Evolutionary conservation across 2,113 vertebrate genomes (phyloP).

Genomic region (Meriones unguiculatus): DNA sequence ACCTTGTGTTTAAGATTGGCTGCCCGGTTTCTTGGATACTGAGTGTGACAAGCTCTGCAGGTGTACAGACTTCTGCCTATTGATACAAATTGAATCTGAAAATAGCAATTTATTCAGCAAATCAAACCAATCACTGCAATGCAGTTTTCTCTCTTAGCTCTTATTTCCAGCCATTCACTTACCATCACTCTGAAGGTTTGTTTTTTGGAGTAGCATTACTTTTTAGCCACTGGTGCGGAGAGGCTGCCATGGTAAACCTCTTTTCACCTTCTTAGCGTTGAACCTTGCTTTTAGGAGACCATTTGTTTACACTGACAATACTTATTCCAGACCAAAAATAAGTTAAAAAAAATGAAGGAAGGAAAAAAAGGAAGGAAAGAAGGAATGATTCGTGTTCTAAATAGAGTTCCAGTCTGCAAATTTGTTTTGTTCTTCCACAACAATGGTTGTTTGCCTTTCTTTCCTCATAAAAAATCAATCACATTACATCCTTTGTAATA

Average conservation of each 20-base stretch:
- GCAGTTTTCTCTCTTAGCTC: slow-evolving; percentile 85
- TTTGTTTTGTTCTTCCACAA: slow-evolving; percentile 12
- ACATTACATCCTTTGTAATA: slow-evolving; percentile 55
- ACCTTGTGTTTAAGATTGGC: slow-evolving; percentile 82
- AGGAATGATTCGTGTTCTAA: slow-evolving; percentile 59
- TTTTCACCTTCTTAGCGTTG: slow-evolving; percentile 55
- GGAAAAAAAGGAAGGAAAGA: slow-evolving; percentile 33
- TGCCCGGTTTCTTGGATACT: slow-evolving; percentile 76
- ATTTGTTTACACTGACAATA: slow-evolving; percentile 60
- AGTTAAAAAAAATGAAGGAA: slow-evolving; percentile 51
- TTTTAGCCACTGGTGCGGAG: neutral
- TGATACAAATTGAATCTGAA: slow-evolving; percentile 92
- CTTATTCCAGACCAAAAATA: slow-evolving; percentile 40
- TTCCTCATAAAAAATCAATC: slow-evolving; percentile 65
- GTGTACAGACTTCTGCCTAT: slow-evolving; percentile 86
- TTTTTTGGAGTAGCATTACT: slow-evolving; percentile 79
- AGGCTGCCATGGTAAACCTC: slow-evolving; percentile 38
- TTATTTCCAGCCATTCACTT: slow-evolving; percentile 86
- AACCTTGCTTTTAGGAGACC: slow-evolving; percentile 34
- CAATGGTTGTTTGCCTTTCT: slow-evolving; percentile 58
- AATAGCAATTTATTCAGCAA: slow-evolving; percentile 90
- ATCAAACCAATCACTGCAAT: slow-evolving; percentile 88
- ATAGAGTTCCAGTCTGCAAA: neutral
- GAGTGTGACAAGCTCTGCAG: slow-evolving; percentile 85
- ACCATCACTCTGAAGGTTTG: slow-evolving; percentile 82